phyloP scores from a whole-genome alignment of 1,140 invertebrate species.

The Trichonephila clavipes region DNA sequence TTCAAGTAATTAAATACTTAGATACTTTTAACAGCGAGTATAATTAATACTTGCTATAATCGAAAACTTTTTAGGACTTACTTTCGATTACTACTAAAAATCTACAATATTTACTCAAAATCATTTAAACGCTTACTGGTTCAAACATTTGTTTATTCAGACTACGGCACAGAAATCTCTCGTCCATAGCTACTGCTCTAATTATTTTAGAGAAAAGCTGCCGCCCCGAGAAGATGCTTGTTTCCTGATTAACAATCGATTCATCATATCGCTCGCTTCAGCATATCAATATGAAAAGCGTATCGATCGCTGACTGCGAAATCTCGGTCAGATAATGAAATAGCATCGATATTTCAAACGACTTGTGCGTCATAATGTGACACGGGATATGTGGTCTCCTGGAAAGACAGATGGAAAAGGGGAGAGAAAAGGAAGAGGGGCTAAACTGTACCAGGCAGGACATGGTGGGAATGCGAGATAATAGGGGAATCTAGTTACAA shows the following conservation, averaged over 20 bases:
- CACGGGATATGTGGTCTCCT: conserved; percentile 51
- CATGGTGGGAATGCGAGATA: conserved; percentile 43
- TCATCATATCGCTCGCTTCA: conserved; percentile 35
- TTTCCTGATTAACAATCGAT: conserved; percentile 56
- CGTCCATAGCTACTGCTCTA: conserved; percentile 13
- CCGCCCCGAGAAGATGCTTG: neutral
- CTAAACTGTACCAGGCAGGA: conserved; percentile 33
- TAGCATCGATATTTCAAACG: conserved; percentile 56
- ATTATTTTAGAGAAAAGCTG: conserved; percentile 19
- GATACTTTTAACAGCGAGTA: too few species aligned
- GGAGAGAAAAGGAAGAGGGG: neutral
- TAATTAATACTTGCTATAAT: too few species aligned
- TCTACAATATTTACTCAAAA: neutral
- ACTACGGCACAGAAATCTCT: neutral
- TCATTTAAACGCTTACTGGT: neutral
- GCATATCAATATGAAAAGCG: conserved; percentile 51
- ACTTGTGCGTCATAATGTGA: conserved; percentile 59
- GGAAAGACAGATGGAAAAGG: conserved; percentile 56
- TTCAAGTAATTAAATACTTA: too few species aligned
- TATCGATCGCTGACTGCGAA: conserved; percentile 53
- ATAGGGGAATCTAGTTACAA: conserved; percentile 51
- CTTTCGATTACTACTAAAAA: neutral
- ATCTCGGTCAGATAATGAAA: conserved; percentile 65
- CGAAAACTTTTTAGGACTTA: too few species aligned
- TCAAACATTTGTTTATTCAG: conserved; percentile 1